A percentile compares a stretch with the other conserved stretches of the same genome.
phyloP scores from a whole-genome alignment of 1,140 invertebrate genomes.

The Apis florea region DNA sequence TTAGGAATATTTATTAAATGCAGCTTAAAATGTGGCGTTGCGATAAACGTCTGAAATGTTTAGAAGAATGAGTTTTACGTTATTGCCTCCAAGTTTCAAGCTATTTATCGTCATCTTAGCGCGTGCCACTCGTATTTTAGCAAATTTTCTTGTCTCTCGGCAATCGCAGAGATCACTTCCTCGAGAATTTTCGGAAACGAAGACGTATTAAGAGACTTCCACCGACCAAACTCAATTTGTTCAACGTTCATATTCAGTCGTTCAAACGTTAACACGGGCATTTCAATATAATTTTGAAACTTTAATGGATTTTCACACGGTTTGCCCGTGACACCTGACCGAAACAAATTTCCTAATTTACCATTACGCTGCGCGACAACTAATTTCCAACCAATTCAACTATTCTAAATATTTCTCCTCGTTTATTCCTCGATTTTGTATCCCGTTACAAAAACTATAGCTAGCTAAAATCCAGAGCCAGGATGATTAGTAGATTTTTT shows the following conservation, averaged over 20 bases:
- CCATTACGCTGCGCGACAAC: conserved; percentile 48
- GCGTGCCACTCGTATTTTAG: too few species aligned
- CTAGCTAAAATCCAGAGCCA: neutral
- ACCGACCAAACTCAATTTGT: conserved; percentile 14
- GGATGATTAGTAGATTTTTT: too few species aligned
- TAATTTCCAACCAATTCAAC: conserved; percentile 52
- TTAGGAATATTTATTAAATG: too few species aligned
- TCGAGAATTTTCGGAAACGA: neutral
- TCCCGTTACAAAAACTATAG: neutral
- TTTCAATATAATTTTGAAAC: conserved; percentile 50
- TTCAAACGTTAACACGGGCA: neutral
- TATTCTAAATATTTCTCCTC: conserved; percentile 16
- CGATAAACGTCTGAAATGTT: too few species aligned
- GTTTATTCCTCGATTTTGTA: neutral
- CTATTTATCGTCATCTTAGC: neutral
- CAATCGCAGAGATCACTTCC: too few species aligned
- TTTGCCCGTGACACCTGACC: conserved; percentile 47
- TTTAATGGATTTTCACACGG: conserved; percentile 36
- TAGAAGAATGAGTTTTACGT: neutral
- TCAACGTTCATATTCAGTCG: conserved; percentile 20
- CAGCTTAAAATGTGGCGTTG: too few species aligned
- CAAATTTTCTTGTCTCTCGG: neutral
- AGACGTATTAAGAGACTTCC: neutral
- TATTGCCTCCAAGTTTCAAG: neutral
- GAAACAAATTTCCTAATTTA: conserved; percentile 46